Conservation (phyloP, 37 sponge, comb jelly and placozoan species). For the Eunapius fragilis region DNA sequence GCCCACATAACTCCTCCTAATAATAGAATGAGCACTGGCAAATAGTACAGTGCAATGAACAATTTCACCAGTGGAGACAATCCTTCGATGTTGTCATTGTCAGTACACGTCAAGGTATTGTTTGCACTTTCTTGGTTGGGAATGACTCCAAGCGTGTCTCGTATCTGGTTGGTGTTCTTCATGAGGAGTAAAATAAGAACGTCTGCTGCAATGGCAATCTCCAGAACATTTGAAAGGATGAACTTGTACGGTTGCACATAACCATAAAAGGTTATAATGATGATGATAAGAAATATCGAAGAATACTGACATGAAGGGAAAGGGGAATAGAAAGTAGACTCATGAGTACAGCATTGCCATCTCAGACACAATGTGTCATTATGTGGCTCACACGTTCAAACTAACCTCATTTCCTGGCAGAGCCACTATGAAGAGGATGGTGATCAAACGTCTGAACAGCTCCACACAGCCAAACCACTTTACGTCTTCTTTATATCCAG, state of each 20-base stretch:
- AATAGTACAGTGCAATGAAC: conserved; percentile 31
- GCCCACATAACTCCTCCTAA: background rate
- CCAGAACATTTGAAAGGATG: conserved; percentile 26
- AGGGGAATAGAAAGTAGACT: background rate
- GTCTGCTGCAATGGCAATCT: conserved; percentile 15
- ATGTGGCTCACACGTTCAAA: too few species aligned
- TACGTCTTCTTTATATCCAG: conserved; percentile 21
- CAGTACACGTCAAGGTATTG: background rate
- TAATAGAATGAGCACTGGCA: conserved; percentile 2
- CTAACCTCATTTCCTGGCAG: conserved; percentile 38
- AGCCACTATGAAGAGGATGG: conserved; percentile 29
- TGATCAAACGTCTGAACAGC: conserved; percentile 38
- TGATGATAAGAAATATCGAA: conserved; percentile 8
- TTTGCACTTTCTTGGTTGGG: background rate
- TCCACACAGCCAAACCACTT: conserved; percentile 67
- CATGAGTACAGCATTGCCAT: too few species aligned
- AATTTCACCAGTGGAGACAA: background rate
- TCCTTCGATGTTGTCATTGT: background rate
- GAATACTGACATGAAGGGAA: conserved; percentile 18
- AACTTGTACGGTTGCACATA: conserved; percentile 49
- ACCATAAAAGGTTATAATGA: conserved; percentile 13
- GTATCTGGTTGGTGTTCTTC: conserved; percentile 28
- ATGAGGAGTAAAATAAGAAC: conserved; percentile 40
- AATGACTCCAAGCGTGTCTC: conserved; percentile 9
- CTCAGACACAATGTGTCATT: too few species aligned